Percentiles rank a stretch among this genome's conserved stretches.
These are phyloP conservation scores for Homalodisca vitripennis DNA, from an alignment of 1,140 invertebrate genomes.

Conservation along the genomic window DNA sequence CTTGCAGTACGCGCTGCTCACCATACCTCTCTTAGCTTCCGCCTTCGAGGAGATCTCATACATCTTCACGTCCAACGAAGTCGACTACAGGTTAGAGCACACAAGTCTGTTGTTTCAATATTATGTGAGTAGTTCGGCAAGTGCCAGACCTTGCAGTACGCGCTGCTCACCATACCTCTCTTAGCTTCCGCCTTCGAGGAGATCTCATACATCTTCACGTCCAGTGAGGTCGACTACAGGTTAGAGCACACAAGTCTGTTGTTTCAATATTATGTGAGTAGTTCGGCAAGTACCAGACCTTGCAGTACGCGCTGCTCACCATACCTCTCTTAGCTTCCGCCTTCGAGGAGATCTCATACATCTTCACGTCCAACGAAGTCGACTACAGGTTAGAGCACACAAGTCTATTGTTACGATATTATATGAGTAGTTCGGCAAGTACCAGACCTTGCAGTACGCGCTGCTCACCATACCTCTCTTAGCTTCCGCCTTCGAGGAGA, in stretches of 20 bases:
- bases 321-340: neutral
- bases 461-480: constrained; percentile 4
- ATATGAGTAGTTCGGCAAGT: too few relatives aligned
- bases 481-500: constrained; percentile 5
- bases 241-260: too few relatives aligned
- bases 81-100: constrained; percentile 13
- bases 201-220: constrained; percentile 6
- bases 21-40: neutral
- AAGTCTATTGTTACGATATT: too few relatives aligned
- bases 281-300: neutral
- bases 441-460: neutral
- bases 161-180: neutral
- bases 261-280: too few relatives aligned
- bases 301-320: neutral
- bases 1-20: neutral
- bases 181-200: constrained; percentile 4
- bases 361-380: constrained; percentile 1
- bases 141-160: neutral
- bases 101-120: too few relatives aligned
- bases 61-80: constrained; percentile 2
- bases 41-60: constrained; percentile 4
- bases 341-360: constrained; percentile 5
- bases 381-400: constrained; percentile 15
- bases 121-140: too few relatives aligned
- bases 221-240: constrained; percentile 17